These are phyloP conservation scores for Scarus forsteni DNA, from an alignment of 2,797 vertebrate genomes.

Conservation along the genomic window DNA sequence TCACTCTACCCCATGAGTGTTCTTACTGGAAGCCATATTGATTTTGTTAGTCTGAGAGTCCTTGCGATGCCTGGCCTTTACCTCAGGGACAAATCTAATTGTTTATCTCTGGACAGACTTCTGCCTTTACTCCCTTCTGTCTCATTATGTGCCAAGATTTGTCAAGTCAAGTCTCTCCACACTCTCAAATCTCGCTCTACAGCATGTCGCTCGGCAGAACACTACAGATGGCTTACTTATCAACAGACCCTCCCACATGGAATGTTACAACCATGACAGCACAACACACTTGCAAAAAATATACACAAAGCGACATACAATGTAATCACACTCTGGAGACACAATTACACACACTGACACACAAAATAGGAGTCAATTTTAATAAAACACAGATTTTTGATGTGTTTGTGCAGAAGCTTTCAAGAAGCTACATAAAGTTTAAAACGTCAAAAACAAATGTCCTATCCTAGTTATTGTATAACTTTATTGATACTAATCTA, in stretches of 20 bases:
- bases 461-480: no score
- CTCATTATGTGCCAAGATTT: constrained; percentile 91
- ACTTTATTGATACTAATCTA: no score
- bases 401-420: constrained; percentile 57
- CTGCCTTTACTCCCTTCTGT: constrained; percentile 89
- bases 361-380: constrained; percentile 71
- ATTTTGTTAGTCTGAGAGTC: constrained; percentile 87
- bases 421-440: constrained; percentile 31
- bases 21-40: constrained; percentile 88
- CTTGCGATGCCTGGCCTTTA: constrained; percentile 86
- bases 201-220: constrained; percentile 87
- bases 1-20: constrained; percentile 82
- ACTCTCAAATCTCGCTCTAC: constrained; percentile 87
- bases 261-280: constrained; percentile 88
- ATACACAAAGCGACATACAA: constrained; percentile 83
- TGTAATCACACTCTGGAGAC: constrained; percentile 77
- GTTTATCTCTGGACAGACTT: constrained; percentile 91
- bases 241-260: constrained; percentile 89
- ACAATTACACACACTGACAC: constrained; percentile 66
- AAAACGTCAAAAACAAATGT: constrained; percentile 9
- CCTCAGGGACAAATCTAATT: constrained; percentile 90
- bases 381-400: constrained; percentile 51
- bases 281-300: constrained; percentile 84
- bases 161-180: constrained; percentile 89
- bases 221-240: constrained; percentile 91